Evolutionary conservation across 2,888 invertebrate genomes (phyloP), one percentile per base, ranked within the genome.

Genomic region (Pollenia angustigena): DNA sequence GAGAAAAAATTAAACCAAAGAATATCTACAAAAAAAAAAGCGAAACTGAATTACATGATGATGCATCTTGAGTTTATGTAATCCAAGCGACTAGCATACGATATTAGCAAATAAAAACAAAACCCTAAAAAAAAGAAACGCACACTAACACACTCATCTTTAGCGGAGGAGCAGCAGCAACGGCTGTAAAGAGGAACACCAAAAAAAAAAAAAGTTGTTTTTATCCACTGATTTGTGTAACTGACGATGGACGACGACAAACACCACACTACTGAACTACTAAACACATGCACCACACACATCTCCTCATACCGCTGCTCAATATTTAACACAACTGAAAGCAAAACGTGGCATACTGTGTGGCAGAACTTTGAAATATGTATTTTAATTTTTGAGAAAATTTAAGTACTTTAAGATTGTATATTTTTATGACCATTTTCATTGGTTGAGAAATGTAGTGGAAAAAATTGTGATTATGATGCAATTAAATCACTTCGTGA

Each of bases 241-340:
- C 72, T 75, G 64, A 75, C 80, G 86, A 76, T 80, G 83, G 79
- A 83, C 72, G 84, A 68, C 69, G 76, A 48, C 82, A 82, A 81
- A 68, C 81, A 82, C 78, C 85, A 88, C 89, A 90, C 88, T 90
- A 89, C 88, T 89, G 89, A 89, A 89, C 89, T 88, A 89, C 88
- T 89, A 89, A 89, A 88, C 81, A 66, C 44, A 72, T 78, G 54
- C 79, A 79, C n/a, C 74, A 79, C 74, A 79, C 81, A 78, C 72
- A 80, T 58, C 58, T 32, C 62, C 44, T 50, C 72, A 62, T 44
- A 52, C 66, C 54, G 14, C 56, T 16, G 40, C 42, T 52, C n/a
- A 62, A 12, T 44, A 12, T 46, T 12, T 42, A 11, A 10, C 40
- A 62, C 16, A 74, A 46, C 32, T 68, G 32, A 56, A 11, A 58